phyloP scores from a whole-genome alignment of 2,888 invertebrate species.

The Ennomos fuscantarius region DNA sequence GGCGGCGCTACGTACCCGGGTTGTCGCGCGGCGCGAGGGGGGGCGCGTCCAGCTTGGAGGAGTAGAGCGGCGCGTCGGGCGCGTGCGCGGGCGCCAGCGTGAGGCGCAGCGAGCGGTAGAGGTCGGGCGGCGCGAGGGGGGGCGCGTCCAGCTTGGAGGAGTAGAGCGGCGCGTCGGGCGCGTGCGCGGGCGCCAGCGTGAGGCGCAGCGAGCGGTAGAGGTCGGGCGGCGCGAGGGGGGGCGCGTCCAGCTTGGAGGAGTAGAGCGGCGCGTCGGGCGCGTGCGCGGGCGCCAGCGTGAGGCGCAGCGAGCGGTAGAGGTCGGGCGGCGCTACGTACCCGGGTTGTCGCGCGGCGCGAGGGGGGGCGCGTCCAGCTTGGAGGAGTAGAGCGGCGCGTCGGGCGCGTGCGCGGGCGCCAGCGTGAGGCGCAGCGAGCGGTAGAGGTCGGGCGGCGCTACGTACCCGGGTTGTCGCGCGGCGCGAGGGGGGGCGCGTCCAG shows the following conservation, averaged over 20 bases:
- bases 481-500: conserved; percentile 50
- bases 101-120: conserved; percentile 81
- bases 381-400: conserved; percentile 85
- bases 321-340: background rate
- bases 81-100: conserved; percentile 87
- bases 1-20: conserved; percentile 3
- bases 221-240: conserved; percentile 57
- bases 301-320: conserved; percentile 37
- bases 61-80: conserved; percentile 85
- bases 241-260: conserved; percentile 54
- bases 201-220: conserved; percentile 84
- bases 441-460: background rate
- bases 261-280: conserved; percentile 84
- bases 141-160: conserved; percentile 52
- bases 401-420: conserved; percentile 85
- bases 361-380: conserved; percentile 48
- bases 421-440: conserved; percentile 78
- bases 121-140: conserved; percentile 65
- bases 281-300: conserved; percentile 88
- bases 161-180: conserved; percentile 84
- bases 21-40: conserved; percentile 57
- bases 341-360: conserved; percentile 54
- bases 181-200: conserved; percentile 87
- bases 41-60: conserved; percentile 48
- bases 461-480: conserved; percentile 44